These are phyloP conservation scores for Hemicentrotus pulcherrimus DNA, from an alignment of 35 echinoderm and acorn worm species.

Conservation along the genomic window DNA sequence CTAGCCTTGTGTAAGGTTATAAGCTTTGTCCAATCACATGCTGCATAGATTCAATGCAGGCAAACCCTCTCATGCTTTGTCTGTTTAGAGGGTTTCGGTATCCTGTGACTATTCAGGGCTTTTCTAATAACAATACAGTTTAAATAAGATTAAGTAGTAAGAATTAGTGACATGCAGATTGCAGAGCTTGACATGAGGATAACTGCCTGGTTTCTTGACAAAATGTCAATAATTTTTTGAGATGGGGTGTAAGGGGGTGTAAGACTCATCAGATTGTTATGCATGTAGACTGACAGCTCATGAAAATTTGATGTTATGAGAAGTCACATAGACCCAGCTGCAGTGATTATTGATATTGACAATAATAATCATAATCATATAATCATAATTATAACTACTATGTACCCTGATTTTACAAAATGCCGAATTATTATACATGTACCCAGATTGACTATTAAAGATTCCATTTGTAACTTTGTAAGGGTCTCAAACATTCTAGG, in stretches of 20 bases:
- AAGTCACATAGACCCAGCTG: too few species aligned
- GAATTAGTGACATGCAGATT: neutral
- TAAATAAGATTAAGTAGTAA: neutral
- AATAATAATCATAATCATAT: too few species aligned
- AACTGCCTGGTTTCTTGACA: neutral
- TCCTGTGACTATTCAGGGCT: neutral
- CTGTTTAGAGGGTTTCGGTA: neutral
- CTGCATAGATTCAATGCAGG: neutral
- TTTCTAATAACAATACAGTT: neutral
- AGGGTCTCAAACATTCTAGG: too few species aligned
- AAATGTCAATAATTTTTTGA: neutral
- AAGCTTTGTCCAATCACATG: neutral
- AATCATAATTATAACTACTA: too few species aligned
- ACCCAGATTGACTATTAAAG: too few species aligned
- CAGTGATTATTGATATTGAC: too few species aligned
- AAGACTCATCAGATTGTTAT: neutral
- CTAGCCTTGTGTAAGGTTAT: neutral
- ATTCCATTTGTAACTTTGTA: too few species aligned
- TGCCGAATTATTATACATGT: too few species aligned
- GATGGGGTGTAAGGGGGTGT: neutral
- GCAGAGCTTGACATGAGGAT: neutral
- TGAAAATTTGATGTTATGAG: too few species aligned
- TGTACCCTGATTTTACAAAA: too few species aligned
- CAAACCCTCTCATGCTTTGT: neutral
- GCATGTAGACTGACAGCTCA: neutral